Evolutionary conservation across 2,888 invertebrate species (phyloP), one percentile per base, ranked within the genome.

Genomic region (Tuta absoluta): DNA sequence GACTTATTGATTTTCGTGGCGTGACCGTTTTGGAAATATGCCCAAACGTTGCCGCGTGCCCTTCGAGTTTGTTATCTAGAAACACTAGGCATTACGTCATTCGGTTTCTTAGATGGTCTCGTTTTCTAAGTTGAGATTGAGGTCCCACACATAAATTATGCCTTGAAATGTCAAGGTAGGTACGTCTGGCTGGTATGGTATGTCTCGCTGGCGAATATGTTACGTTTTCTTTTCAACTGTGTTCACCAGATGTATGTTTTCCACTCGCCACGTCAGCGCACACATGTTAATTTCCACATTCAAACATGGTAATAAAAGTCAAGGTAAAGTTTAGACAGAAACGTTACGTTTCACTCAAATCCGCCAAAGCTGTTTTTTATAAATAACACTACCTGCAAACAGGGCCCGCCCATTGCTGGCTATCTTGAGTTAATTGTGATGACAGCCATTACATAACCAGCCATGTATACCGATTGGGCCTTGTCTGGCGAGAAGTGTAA

Each of bases 271-370:
- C 62, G 62, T 71, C 66, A 66, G 53, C 60, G 65, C 37, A 65
- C 69, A 77, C 74, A 77, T 80, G 85, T 75, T 82, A 85, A 85
- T 85, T 84, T 82, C 81, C 77, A 81, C 78, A 81, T 75, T 78
- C 73, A 70, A 76, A 74, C 72, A 72, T 73, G 73, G 75, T 75
- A 76, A 80, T 77, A 77, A 74, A 72, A 74, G 68, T 72, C 82
- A 84, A 83, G 82, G 81, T 67, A 63, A 67, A 62, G 65, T 77
- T 75, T 68, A 65, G 68, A 72, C 63, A 63, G 72, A 71, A 74
- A 71, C 72, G 72, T 73, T 76, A 69, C 56, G 61, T 56, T 64
- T 62, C 61, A 45, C 61, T 65, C 61, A 63, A 56, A 59, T 63
- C 33, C n/a, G 28, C 28, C n/a, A n/a, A n/a, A n/a, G n/a, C n/a